Evolutionary conservation across 2,888 invertebrate genomes (phyloP).

Genomic region (Cephus pygmeus): DNA sequence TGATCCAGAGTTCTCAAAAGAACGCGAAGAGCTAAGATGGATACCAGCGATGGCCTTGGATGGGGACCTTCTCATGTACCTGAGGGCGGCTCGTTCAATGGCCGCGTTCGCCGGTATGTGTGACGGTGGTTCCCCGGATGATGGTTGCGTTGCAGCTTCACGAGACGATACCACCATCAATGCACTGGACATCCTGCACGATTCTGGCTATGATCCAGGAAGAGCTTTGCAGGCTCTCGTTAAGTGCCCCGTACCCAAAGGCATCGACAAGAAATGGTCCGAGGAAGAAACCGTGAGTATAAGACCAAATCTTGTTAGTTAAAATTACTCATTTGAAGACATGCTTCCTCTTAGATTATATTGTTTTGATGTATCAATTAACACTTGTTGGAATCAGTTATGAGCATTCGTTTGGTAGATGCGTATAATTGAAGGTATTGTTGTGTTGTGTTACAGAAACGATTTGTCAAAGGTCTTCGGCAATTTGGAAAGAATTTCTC

Average conservation of each 20-base stretch:
- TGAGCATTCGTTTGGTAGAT: neutral
- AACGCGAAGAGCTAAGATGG: constrained; percentile 92
- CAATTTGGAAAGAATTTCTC: constrained; percentile 99
- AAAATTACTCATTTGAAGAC: neutral
- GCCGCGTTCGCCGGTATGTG: constrained; percentile 99
- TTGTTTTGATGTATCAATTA: neutral
- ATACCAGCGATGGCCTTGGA: constrained; percentile 92
- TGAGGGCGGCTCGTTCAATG: constrained; percentile 96
- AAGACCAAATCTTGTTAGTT: constrained; percentile 4
- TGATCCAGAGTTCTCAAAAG: constrained; percentile 69
- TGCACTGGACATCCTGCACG: constrained; percentile 95
- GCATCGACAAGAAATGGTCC: constrained; percentile 97
- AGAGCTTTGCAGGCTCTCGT: constrained; percentile 96
- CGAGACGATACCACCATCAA: constrained; percentile 98
- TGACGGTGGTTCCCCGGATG: constrained; percentile 96
- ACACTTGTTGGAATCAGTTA: neutral
- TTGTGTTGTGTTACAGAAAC: constrained; percentile 71
- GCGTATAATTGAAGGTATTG: neutral
- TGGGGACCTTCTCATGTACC: constrained; percentile 96
- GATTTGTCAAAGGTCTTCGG: constrained; percentile 97
- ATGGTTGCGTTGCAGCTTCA: constrained; percentile 96
- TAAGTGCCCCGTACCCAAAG: constrained; percentile 96
- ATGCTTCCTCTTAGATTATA: neutral
- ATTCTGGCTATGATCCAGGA: constrained; percentile 96
- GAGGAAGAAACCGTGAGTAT: constrained; percentile 88